A percentile compares a stretch with the other conserved stretches of the same genome.
These are phyloP conservation scores for Lagopus leucura DNA, from an alignment of 2,113 vertebrate genomes.

Conservation along the genomic window DNA sequence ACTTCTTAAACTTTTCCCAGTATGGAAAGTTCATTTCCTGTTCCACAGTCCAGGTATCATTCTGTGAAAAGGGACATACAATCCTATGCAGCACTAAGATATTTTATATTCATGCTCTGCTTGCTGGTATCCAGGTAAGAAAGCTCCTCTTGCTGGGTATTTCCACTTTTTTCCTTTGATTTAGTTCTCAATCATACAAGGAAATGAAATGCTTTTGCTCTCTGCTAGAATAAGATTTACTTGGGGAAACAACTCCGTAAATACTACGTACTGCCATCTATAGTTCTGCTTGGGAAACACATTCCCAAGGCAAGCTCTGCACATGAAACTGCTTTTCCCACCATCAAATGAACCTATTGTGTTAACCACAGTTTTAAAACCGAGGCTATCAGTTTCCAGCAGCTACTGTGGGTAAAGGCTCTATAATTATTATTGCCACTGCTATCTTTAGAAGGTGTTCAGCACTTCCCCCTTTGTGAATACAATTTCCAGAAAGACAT, in stretches of 20 bases:
- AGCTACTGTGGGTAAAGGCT: not conserved
- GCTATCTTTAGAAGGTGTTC: not conserved
- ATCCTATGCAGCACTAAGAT: not conserved
- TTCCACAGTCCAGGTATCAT: not conserved
- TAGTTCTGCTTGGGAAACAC: conserved; percentile 41
- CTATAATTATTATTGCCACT: not conserved
- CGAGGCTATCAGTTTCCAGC: not conserved
- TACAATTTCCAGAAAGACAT: not conserved
- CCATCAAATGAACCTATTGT: not conserved
- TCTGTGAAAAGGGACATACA: not conserved
- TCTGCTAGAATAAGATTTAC: conserved; percentile 53
- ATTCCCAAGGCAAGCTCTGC: not conserved
- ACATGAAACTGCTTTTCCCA: not conserved
- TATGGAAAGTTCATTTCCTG: not conserved
- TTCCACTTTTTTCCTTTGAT: conserved; percentile 19
- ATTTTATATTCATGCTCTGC: conserved; percentile 25
- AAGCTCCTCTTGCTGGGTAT: not conserved
- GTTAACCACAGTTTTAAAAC: not conserved
- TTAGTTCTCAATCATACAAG: conserved; percentile 41
- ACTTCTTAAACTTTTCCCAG: not conserved
- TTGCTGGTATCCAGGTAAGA: not conserved
- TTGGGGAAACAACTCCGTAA: conserved; percentile 43
- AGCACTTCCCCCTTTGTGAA: not conserved
- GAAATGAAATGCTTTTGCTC: conserved; percentile 11
- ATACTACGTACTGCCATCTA: conserved; percentile 67